Conservation (phyloP, 2,888 invertebrate genomes). For the Platycheirus albimanus region DNA sequence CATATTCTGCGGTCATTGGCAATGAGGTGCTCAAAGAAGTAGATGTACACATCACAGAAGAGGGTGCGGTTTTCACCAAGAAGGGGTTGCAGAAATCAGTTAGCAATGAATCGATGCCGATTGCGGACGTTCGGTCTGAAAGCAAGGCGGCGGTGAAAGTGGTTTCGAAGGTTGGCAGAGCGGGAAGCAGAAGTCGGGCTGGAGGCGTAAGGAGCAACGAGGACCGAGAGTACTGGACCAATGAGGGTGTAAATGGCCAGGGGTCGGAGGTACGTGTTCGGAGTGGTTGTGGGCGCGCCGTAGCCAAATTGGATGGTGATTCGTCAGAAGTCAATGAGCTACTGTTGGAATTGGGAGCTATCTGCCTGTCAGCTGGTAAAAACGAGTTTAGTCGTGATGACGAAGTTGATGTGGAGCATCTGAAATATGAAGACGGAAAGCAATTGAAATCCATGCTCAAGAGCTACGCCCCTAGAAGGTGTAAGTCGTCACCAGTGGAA, state of each 20-base stretch:
- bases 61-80: not conserved
- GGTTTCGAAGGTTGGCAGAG: not conserved
- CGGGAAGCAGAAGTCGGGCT: not conserved
- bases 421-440: not conserved
- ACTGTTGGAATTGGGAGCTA: conserved; percentile 27
- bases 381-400: not conserved
- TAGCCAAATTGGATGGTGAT: not conserved
- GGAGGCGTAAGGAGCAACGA: not conserved
- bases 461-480: conserved; percentile 6
- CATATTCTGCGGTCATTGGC: conserved; percentile 53
- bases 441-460: conserved; percentile 1
- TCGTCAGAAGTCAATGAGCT: conserved; percentile 4
- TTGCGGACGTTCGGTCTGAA: not conserved
- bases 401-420: conserved; percentile 12
- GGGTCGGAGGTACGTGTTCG: not conserved
- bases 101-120: not conserved
- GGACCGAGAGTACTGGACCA: not conserved
- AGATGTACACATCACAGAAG: conserved; percentile 3
- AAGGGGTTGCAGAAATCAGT: not conserved
- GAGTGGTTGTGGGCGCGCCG: not conserved
- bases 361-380: conserved; percentile 19
- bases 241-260: not conserved
- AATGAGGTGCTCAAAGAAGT: conserved; percentile 36
- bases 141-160: not conserved
- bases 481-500: not conserved